Evolutionary conservation across 64 coral and sea anemone species (phyloP).

Genomic region (Stichodactyla helianthus): DNA sequence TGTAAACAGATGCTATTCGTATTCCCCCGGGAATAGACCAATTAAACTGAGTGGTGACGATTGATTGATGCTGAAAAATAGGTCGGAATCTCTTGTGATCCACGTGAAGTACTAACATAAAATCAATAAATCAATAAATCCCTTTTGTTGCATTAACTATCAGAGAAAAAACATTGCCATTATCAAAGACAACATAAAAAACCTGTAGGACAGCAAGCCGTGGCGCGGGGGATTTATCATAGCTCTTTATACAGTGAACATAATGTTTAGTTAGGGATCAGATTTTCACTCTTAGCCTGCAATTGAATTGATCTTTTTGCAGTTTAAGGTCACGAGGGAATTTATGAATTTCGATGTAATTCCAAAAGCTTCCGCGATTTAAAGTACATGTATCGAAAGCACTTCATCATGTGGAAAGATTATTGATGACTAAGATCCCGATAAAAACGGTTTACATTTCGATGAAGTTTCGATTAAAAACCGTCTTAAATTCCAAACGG

Average conservation of each 20-base stretch:
- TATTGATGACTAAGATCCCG: neutral
- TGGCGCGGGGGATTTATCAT: neutral
- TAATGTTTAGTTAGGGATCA: neutral
- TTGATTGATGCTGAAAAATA: neutral
- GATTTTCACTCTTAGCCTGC: neutral
- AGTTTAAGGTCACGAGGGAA: neutral
- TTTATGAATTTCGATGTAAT: neutral
- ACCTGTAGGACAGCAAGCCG: neutral
- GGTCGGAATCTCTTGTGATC: neutral
- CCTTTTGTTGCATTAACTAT: neutral
- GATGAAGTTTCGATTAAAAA: neutral
- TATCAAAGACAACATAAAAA: neutral
- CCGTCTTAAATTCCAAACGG: neutral
- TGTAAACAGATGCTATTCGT: conserved; percentile 1
- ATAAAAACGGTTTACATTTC: neutral
- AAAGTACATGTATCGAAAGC: neutral
- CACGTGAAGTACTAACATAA: conserved; percentile 8
- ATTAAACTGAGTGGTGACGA: conserved; percentile 14
- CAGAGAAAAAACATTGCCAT: neutral
- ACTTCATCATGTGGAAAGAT: neutral
- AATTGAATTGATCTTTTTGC: neutral
- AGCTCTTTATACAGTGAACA: neutral
- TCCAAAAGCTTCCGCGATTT: neutral
- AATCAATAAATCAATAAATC: neutral
- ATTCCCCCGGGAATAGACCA: conserved; percentile 4